These are phyloP conservation scores for Heterodera schachtii DNA, from an alignment of 1,140 invertebrate genomes.

Conservation along the genomic window DNA sequence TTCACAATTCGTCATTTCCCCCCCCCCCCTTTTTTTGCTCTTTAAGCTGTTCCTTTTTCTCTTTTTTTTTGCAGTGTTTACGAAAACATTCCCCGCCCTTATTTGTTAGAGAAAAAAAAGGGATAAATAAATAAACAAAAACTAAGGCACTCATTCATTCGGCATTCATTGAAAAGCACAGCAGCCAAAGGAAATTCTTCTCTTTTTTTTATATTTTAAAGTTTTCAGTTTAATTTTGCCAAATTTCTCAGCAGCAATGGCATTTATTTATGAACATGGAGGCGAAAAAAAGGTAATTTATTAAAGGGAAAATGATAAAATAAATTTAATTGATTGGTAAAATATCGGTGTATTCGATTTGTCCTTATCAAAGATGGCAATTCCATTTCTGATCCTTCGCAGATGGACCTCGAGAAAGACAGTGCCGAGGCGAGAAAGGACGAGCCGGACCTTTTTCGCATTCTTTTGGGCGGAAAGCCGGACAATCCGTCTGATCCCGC, in stretches of 20 bases:
- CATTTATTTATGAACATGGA: not conserved
- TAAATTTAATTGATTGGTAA: too few relatives aligned
- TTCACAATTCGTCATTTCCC: too few relatives aligned
- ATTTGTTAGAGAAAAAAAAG: not conserved
- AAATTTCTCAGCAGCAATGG: not conserved
- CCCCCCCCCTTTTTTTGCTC: too few relatives aligned
- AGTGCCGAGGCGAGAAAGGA: not conserved
- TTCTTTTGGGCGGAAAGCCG: not conserved
- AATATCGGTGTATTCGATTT: too few relatives aligned
- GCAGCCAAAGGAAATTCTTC: too few relatives aligned
- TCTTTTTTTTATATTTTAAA: too few relatives aligned
- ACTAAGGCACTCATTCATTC: not conserved
- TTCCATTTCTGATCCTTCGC: not conserved
- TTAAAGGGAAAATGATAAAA: too few relatives aligned
- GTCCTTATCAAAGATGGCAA: too few relatives aligned
- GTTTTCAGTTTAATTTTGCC: not conserved
- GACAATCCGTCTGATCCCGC: not conserved
- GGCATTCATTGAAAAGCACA: not conserved
- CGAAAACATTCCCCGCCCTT: not conserved
- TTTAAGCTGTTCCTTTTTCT: too few relatives aligned
- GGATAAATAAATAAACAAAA: not conserved
- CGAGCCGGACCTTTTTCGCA: not conserved
- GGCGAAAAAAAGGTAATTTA: not conserved
- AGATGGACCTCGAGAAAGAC: not conserved
- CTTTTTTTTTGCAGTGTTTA: not conserved